phyloP scores from a whole-genome alignment of 2,888 invertebrate genomes.

The Drosophila mayaguana region DNA sequence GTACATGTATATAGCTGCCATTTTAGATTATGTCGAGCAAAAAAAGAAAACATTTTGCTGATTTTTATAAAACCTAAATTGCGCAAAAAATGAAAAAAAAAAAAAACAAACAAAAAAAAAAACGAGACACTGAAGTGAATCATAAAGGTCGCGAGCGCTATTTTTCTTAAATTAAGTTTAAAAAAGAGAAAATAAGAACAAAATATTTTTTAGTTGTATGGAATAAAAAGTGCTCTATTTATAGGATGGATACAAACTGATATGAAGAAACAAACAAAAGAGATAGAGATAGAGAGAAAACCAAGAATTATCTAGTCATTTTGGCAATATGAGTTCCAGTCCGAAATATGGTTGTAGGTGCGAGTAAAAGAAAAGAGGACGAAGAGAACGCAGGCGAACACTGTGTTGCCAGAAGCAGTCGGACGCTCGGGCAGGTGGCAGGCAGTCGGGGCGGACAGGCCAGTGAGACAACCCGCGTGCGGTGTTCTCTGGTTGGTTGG shows the following conservation, averaged over 20 bases:
- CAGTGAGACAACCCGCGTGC: conserved; percentile 34
- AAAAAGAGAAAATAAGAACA: too few species aligned
- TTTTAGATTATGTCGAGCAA: conserved; percentile 17
- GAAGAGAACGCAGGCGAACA: background rate
- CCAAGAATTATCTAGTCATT: background rate
- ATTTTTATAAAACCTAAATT: conserved; percentile 23
- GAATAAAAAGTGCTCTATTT: too few species aligned
- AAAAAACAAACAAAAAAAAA: background rate
- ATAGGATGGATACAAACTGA: too few species aligned
- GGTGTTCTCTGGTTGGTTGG: conserved; percentile 66
- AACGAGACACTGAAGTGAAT: background rate
- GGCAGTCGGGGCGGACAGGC: conserved; percentile 8
- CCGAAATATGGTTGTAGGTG: conserved; percentile 25
- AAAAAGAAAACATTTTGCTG: conserved; percentile 47
- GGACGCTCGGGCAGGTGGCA: conserved; percentile 2
- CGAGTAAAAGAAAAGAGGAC: background rate
- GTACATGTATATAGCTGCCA: background rate
- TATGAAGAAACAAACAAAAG: too few species aligned
- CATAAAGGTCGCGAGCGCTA: conserved; percentile 22
- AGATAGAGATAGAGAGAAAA: background rate
- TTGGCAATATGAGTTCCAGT: background rate
- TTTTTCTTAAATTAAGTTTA: background rate
- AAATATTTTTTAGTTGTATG: too few species aligned
- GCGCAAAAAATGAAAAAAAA: background rate
- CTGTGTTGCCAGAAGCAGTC: background rate